phyloP scores from a whole-genome alignment of 2,113 vertebrate species.

The Lagopus leucura region DNA sequence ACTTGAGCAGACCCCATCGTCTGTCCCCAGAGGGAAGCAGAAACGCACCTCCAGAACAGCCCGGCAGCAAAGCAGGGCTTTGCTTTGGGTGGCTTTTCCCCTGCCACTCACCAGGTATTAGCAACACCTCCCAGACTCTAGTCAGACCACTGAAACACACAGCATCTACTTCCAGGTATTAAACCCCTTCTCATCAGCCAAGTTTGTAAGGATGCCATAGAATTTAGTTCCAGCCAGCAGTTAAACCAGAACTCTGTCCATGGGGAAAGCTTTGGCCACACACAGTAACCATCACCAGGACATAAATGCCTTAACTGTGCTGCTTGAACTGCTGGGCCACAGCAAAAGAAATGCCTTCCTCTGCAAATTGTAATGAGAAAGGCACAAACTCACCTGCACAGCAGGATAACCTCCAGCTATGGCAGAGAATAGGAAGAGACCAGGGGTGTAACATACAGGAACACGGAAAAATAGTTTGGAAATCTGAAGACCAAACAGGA shows the following conservation, averaged over 20 bases:
- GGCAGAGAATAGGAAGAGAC: background rate
- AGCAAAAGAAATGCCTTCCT: background rate
- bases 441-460: background rate
- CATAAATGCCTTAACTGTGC: background rate
- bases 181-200: background rate
- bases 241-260: background rate
- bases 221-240: background rate
- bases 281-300: background rate
- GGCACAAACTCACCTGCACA: background rate
- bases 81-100: background rate
- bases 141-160: background rate
- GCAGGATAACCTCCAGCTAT: background rate
- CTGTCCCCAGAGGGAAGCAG: background rate
- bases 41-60: background rate
- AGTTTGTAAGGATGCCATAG: background rate
- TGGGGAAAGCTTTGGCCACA: background rate
- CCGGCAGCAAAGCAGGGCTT: background rate
- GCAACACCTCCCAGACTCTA: background rate
- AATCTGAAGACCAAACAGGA: background rate
- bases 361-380: background rate
- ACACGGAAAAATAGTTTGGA: background rate
- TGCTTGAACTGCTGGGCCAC: background rate
- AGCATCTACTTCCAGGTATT: background rate
- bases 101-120: background rate
- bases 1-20: background rate